Conservation (phyloP, 2,797 vertebrate genomes). For the Morelia viridis region DNA sequence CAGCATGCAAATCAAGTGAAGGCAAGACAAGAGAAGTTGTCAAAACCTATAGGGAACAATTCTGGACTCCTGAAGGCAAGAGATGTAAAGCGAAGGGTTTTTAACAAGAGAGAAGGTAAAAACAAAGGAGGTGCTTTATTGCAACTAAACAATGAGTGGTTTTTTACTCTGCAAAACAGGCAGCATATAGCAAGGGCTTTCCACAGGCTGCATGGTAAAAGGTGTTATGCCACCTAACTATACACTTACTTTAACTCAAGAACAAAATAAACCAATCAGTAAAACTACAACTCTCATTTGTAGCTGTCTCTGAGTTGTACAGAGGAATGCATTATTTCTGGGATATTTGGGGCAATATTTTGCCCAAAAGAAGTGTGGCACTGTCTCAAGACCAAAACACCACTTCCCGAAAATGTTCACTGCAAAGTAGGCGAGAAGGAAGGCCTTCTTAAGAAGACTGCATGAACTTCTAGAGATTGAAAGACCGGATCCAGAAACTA, state of each 20-base stretch:
- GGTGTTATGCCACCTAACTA: background rate
- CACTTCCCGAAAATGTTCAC: background rate
- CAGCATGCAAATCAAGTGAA: constrained; percentile 9
- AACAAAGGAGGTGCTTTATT: background rate
- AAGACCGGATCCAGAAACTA: background rate
- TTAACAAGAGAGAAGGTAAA: background rate
- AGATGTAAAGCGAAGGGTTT: background rate
- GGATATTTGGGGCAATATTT: background rate
- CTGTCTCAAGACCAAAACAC: background rate
- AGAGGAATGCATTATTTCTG: background rate
- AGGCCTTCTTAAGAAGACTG: background rate
- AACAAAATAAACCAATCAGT: background rate
- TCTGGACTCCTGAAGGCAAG: background rate
- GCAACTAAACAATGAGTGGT: background rate
- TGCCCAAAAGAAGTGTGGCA: background rate
- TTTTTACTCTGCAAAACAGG: background rate
- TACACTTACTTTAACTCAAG: background rate
- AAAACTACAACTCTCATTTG: background rate
- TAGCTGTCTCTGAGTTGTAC: background rate
- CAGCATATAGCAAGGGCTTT: background rate
- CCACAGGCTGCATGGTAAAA: background rate
- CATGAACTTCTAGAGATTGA: background rate
- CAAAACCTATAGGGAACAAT: background rate
- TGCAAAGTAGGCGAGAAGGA: background rate
- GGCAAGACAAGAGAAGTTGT: constrained; percentile 45